A percentile compares a stretch with the other conserved stretches of the same genome.
Evolutionary conservation across 2,113 vertebrate genomes (phyloP).

Genomic region (Athene cunicularia): DNA sequence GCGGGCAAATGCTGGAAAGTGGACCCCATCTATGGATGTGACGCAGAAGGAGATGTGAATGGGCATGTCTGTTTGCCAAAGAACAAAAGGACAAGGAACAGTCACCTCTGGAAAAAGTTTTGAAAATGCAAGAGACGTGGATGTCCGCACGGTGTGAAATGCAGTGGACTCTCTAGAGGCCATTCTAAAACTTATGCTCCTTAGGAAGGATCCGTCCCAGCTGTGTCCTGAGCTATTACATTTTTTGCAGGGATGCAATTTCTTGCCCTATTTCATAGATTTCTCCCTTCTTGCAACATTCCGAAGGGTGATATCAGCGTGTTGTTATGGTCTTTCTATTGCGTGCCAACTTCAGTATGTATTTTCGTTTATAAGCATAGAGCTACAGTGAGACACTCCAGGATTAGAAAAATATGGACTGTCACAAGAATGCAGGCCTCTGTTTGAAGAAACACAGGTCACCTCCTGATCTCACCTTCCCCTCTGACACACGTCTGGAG

Average conservation of each 20-base stretch:
- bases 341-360: neutral
- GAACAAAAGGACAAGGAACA: neutral
- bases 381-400: neutral
- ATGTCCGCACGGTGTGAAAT: neutral
- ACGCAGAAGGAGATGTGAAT: neutral
- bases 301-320: neutral
- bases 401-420: neutral
- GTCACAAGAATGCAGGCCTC: neutral
- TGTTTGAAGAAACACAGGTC: neutral
- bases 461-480: neutral
- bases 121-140: neutral
- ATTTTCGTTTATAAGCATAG: neutral
- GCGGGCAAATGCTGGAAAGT: neutral
- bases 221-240: neutral
- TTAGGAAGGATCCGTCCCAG: neutral
- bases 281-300: neutral
- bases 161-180: neutral
- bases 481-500: neutral
- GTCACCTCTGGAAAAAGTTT: neutral
- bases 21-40: rapidly evolving
- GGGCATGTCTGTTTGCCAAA: neutral
- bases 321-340: neutral
- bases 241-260: neutral
- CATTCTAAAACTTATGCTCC: neutral
- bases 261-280: neutral